These are phyloP conservation scores for Lophura nycthemera DNA, from an alignment of 2,113 vertebrate species.

Conservation along the genomic window DNA sequence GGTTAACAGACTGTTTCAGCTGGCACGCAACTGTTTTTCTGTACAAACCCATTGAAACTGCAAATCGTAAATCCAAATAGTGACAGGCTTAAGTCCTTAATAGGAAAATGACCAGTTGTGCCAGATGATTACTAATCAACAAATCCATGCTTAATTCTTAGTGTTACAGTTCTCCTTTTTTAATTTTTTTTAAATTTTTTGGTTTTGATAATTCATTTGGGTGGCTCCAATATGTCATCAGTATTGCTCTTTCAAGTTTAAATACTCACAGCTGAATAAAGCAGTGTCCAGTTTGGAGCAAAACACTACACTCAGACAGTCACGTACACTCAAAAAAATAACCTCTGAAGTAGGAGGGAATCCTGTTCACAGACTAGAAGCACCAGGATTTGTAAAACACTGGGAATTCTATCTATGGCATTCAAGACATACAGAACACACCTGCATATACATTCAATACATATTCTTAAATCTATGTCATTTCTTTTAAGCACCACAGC, in stretches of 20 bases:
- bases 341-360: background rate
- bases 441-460: background rate
- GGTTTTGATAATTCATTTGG: background rate
- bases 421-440: background rate
- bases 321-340: background rate
- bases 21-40: background rate
- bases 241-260: background rate
- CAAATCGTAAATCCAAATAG: background rate
- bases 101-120: background rate
- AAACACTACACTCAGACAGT: background rate
- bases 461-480: background rate
- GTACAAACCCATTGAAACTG: background rate
- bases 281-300: background rate
- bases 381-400: background rate
- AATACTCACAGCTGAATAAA: background rate
- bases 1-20: background rate
- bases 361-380: background rate
- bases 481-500: background rate
- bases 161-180: background rate
- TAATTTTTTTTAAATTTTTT: background rate
- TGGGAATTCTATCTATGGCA: background rate
- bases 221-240: accelerated
- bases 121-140: background rate
- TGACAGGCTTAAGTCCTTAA: background rate
- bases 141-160: background rate